A percentile compares a stretch with the other conserved stretches of the same genome.
phyloP scores from a whole-genome alignment of 2,797 vertebrate genomes.

The Rhodeus uyekii region DNA sequence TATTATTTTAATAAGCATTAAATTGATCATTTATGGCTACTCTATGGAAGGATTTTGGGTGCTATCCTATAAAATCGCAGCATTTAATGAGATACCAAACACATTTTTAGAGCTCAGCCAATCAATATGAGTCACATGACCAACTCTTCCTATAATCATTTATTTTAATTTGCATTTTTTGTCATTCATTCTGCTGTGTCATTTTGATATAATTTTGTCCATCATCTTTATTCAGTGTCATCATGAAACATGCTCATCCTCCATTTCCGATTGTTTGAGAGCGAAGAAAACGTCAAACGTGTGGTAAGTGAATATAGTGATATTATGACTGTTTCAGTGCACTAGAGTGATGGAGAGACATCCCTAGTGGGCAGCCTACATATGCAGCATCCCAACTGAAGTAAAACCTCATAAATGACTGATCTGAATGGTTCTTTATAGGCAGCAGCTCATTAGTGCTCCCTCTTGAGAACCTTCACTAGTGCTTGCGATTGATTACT shows the following conservation, averaged over 20 bases:
- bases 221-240: neutral
- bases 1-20: no score
- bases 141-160: neutral
- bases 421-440: neutral
- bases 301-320: neutral
- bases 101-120: neutral
- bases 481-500: neutral
- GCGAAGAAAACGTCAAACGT: neutral
- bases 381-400: neutral
- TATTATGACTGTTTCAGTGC: neutral
- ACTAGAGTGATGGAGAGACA: neutral
- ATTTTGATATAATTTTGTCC: neutral
- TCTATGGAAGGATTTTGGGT: neutral
- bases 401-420: neutral
- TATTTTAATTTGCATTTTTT: neutral
- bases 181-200: neutral
- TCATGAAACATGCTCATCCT: neutral
- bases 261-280: neutral
- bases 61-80: neutral
- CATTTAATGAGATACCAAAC: slow-evolving; percentile 3
- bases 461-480: neutral
- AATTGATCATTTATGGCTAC: neutral
- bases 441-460: neutral
- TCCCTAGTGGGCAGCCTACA: neutral
- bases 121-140: neutral